Conservation (phyloP, 2,888 invertebrate species). For the Tetramorium bicarinatum region DNA sequence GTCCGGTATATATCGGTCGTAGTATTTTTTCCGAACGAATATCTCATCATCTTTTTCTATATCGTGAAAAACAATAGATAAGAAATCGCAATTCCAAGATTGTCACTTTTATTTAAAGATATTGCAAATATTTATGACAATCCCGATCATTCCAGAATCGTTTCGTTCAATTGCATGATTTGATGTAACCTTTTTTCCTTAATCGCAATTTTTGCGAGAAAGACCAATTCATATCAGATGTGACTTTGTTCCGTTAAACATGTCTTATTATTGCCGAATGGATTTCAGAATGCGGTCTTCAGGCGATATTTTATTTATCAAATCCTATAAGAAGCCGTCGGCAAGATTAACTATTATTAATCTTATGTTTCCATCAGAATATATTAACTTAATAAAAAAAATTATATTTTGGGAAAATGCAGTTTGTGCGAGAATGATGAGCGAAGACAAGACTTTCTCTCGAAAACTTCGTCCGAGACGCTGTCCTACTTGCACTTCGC, state of each 20-base stretch:
- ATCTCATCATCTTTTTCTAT: not conserved
- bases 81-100: not conserved
- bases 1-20: not conserved
- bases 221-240: conserved; percentile 26
- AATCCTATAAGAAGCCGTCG: not conserved
- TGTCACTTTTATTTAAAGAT: not conserved
- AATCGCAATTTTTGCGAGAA: not conserved
- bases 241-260: conserved; percentile 3
- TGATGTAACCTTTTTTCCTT: not conserved
- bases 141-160: not conserved
- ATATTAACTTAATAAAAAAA: not conserved
- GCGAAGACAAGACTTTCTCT: conserved; percentile 28
- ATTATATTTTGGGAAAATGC: not conserved
- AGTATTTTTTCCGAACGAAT: not conserved
- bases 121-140: not conserved
- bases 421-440: not conserved
- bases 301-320: conserved; percentile 7
- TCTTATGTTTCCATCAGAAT: not conserved
- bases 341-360: not conserved
- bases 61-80: not conserved
- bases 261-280: not conserved
- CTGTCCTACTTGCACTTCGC: conserved; percentile 34
- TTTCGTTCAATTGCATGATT: conserved; percentile 11
- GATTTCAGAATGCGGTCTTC: not conserved
- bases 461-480: conserved; percentile 27